phyloP scores from a whole-genome alignment of 2,113 vertebrate species.

The Melanerpes formicivorus region DNA sequence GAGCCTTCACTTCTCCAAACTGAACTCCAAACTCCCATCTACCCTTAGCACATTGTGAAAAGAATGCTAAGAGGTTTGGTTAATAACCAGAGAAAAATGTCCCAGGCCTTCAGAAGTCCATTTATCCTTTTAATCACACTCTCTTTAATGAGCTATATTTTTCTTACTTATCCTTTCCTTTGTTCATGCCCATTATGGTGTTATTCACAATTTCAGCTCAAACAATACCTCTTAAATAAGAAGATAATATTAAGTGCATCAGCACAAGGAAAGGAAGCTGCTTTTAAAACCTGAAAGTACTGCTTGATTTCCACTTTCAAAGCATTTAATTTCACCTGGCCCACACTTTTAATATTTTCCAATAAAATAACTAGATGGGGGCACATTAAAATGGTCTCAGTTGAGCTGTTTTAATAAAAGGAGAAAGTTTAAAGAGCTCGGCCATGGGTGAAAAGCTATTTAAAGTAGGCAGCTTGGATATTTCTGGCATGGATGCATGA shows the following conservation, averaged over 20 bases:
- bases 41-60: background rate
- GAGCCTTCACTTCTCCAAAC: no score
- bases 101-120: slow-evolving; percentile 30
- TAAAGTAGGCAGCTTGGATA: slow-evolving; percentile 55
- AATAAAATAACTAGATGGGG: slow-evolving; percentile 68
- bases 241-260: slow-evolving; percentile 41
- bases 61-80: background rate
- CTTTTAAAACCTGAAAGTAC: slow-evolving; percentile 43
- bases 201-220: slow-evolving; percentile 50
- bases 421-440: slow-evolving; percentile 69
- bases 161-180: slow-evolving; percentile 54
- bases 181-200: slow-evolving; percentile 33
- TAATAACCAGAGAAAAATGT: slow-evolving; percentile 33
- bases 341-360: slow-evolving; percentile 64
- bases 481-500: slow-evolving; percentile 58
- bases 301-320: slow-evolving; percentile 62
- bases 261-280: slow-evolving; percentile 24
- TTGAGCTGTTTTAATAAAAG: slow-evolving; percentile 74
- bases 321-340: slow-evolving; percentile 65
- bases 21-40: background rate
- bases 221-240: slow-evolving; percentile 62
- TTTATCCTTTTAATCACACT: slow-evolving; percentile 52
- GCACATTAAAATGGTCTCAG: slow-evolving; percentile 69
- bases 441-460: slow-evolving; percentile 71
- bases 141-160: slow-evolving; percentile 46